Conservation (phyloP, 2,113 vertebrate species). For the Leiothrix lutea region DNA sequence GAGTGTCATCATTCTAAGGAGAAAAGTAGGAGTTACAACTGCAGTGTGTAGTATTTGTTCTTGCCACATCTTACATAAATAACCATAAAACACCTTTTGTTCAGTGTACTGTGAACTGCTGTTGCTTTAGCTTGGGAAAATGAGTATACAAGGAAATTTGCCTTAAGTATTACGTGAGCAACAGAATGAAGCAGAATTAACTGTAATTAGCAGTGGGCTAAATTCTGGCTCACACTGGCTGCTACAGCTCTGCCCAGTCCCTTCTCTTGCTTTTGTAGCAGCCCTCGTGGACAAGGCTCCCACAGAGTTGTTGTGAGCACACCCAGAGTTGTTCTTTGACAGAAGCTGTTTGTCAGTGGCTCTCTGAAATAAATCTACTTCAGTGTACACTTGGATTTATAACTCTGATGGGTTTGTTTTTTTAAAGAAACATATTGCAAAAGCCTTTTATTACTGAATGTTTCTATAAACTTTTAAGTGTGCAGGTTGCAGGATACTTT, state of each 20-base stretch:
- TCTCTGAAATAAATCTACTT: background rate
- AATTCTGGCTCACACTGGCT: background rate
- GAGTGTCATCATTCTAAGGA: background rate
- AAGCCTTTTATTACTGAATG: conserved; percentile 19
- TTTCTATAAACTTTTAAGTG: background rate
- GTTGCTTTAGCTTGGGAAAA: background rate
- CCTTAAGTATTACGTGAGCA: background rate
- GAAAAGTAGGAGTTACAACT: background rate
- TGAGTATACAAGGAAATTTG: background rate
- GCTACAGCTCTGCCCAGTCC: background rate
- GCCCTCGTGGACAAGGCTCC: background rate
- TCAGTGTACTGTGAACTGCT: background rate
- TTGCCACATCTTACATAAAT: background rate
- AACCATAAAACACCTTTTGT: background rate
- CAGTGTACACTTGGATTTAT: background rate
- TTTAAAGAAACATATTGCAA: background rate
- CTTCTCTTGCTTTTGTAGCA: background rate
- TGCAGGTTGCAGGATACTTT: background rate
- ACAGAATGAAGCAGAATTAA: background rate
- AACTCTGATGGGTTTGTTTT: background rate
- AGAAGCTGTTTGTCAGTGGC: background rate
- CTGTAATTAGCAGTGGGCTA: background rate
- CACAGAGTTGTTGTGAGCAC: background rate
- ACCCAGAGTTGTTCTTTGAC: background rate
- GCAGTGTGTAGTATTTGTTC: background rate